A percentile compares a stretch with the other conserved stretches of the same genome.
These are phyloP conservation scores for Cynocephalus volans DNA, from an alignment of 2,113 vertebrate genomes.

Conservation along the genomic window DNA sequence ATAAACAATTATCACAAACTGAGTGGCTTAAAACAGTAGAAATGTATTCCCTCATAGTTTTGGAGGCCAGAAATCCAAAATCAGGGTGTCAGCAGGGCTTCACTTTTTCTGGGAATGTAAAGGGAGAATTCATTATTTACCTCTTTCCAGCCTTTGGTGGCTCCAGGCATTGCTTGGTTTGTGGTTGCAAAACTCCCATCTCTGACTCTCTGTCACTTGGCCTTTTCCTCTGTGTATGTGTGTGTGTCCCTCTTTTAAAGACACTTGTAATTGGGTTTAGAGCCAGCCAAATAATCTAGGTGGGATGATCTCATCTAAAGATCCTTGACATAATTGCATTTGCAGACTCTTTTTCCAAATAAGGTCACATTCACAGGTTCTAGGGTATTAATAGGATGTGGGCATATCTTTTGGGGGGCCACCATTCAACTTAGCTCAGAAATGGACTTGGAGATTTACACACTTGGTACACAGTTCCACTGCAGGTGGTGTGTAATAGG, in stretches of 20 bases:
- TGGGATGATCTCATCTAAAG: background rate
- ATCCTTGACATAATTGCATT: background rate
- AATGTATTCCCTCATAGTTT: background rate
- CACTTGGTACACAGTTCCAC: background rate
- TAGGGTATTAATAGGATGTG: background rate
- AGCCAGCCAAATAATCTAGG: background rate
- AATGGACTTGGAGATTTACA: background rate
- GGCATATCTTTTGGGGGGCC: background rate
- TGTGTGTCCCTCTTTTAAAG: constrained; percentile 4
- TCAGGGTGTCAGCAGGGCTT: background rate
- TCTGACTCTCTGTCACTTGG: background rate
- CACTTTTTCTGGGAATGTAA: background rate
- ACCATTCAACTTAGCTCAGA: background rate
- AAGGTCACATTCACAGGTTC: background rate
- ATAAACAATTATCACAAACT: background rate
- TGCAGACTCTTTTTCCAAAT: background rate
- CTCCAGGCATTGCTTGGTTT: background rate
- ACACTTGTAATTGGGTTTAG: background rate
- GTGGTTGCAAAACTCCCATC: background rate
- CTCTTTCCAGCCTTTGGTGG: background rate
- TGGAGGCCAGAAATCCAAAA: background rate
- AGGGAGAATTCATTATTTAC: background rate
- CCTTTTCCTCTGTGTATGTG: background rate
- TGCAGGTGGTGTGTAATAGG: background rate
- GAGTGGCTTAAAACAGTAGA: background rate